Evolutionary conservation across 2,113 vertebrate species (phyloP), one percentile per base, ranked within the genome.

Genomic region (Paramormyrops kingsleyae): DNA sequence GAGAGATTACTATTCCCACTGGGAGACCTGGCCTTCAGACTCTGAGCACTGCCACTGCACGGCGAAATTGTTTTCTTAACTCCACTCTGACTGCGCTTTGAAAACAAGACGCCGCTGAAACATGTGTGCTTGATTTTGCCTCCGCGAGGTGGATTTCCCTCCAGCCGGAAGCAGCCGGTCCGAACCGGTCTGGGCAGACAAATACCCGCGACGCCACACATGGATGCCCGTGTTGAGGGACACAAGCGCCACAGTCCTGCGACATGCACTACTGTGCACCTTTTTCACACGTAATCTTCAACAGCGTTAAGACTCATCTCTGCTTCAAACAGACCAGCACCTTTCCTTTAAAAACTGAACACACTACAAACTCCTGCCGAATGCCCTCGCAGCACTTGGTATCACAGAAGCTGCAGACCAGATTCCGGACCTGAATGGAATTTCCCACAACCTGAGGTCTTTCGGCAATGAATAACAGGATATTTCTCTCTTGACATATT

Each of bases 41-140:
- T 66, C 24, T 66, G 13, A 39, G 15, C 5, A 42, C 35, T 80
- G 74, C 91, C 91, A 93, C 90, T 93, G 94, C 89, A 93, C 90
- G 88, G 85, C 88, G 93, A 90, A 85, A 50, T 3, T 96, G 92
- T 95, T 96, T 94, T 95, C 90, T 92, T 93, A 95, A 94, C 92
- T 93, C 35, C 93, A 93, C 94, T 93, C 92, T 90, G 91, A 93
- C 92, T 92, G 90, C 35, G 3, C 89, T 95, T 92, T 93, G 92
- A 92, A 95, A 95, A 94, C 94, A 95, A 90, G 87, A 91, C 87
- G 89, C 50, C 87, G 92, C 91, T 90, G 90, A 88, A 94, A 92
- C 94, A 95, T 91, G 90, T 95, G 94, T 12, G 90, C 59, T 88
- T 88, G 91, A 94, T 94, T 94, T 92, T 47, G 83, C 83, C 91